Percentiles rank a stretch among this genome's conserved stretches.
phyloP scores from a whole-genome alignment of 2,113 vertebrate genomes.

The Rhinopomastus cyanomelas region DNA sequence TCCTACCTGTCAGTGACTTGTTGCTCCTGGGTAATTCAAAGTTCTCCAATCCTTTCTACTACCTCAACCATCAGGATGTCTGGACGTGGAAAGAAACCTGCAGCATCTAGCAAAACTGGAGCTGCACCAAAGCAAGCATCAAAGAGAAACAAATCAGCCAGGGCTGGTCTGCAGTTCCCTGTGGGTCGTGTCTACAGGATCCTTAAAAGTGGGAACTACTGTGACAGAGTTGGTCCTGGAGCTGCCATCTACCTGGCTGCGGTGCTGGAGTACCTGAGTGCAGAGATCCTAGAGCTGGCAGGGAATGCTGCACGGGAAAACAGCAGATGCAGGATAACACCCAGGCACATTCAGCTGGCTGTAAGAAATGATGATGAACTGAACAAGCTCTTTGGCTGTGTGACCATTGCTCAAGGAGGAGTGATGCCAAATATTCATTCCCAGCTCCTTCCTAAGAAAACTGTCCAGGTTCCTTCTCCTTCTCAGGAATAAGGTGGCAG shows the following conservation, averaged over 20 bases:
- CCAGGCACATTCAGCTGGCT: conserved; percentile 79
- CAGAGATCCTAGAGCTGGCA: conserved; percentile 79
- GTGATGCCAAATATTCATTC: conserved; percentile 77
- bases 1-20: neutral
- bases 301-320: conserved; percentile 75
- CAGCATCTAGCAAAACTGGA: neutral
- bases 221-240: conserved; percentile 41
- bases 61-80: conserved; percentile 62
- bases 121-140: neutral
- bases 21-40: accelerated
- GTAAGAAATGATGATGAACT: conserved; percentile 81
- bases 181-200: conserved; percentile 72
- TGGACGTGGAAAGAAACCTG: conserved; percentile 70
- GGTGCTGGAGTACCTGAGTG: conserved; percentile 77
- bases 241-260: conserved; percentile 76
- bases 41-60: neutral
- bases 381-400: conserved; percentile 66
- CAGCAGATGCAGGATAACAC: conserved; percentile 72
- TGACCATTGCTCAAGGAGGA: conserved; percentile 76
- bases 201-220: conserved; percentile 69
- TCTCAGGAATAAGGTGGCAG: neutral
- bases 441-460: conserved; percentile 72
- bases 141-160: conserved; percentile 36
- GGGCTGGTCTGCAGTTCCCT: conserved; percentile 78
- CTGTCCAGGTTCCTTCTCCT: accelerated